Evolutionary conservation across 2,797 vertebrate genomes (phyloP).

Genomic region (Lates japonicus): DNA sequence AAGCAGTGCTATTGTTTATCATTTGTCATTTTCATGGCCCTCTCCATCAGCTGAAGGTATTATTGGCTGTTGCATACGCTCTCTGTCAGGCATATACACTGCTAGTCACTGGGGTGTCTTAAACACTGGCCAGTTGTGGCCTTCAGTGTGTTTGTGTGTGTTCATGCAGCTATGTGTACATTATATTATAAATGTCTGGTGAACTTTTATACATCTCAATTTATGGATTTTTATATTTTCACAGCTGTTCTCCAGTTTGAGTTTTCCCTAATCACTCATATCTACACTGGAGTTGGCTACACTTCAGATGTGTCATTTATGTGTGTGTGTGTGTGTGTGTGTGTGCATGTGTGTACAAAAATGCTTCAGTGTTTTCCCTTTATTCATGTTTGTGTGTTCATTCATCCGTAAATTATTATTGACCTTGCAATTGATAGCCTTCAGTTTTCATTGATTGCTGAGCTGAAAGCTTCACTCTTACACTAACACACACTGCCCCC

Average conservation of each 20-base stretch:
- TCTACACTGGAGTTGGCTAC: not conserved
- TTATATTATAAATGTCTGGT: slow-evolving; percentile 4
- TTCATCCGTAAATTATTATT: not conserved
- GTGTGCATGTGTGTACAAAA: not conserved
- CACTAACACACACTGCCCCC: slow-evolving; percentile 74
- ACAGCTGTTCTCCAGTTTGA: slow-evolving; percentile 33
- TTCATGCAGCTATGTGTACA: slow-evolving; percentile 13
- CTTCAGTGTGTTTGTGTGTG: slow-evolving; percentile 20
- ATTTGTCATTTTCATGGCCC: slow-evolving; percentile 77
- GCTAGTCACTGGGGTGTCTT: slow-evolving; percentile 58
- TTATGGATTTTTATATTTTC: slow-evolving; percentile 42
- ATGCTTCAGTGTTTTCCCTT: not conserved
- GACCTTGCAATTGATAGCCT: not conserved
- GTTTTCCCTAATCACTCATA: slow-evolving; percentile 12
- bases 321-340: not conserved
- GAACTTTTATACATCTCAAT: slow-evolving; percentile 23
- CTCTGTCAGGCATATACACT: slow-evolving; percentile 45
- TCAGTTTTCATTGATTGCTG: not conserved
- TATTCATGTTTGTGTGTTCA: not conserved
- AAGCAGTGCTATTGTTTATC: slow-evolving; percentile 64
- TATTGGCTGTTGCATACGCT: slow-evolving; percentile 69
- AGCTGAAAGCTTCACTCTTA: not conserved
- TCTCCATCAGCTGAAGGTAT: slow-evolving; percentile 70
- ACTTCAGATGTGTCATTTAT: not conserved
- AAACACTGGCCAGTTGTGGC: slow-evolving; percentile 35